Evolutionary conservation across 2,888 invertebrate genomes (phyloP).

Genomic region (Volucella bombylans): DNA sequence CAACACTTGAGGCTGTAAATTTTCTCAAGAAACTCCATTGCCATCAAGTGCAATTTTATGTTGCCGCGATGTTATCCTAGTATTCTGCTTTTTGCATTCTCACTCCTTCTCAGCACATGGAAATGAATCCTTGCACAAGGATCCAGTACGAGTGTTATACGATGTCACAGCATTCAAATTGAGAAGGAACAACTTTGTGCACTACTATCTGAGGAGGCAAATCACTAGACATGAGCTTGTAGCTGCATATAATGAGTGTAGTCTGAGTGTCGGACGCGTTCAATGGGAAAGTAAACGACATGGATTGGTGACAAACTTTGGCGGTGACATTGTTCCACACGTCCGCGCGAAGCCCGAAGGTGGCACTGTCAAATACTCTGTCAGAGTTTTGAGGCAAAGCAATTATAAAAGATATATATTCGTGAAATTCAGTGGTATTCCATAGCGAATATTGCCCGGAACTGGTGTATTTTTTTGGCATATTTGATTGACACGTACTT

Average conservation of each 20-base stretch:
- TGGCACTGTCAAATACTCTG: too few relatives aligned
- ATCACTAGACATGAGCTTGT: constrained; percentile 25
- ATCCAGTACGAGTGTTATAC: neutral
- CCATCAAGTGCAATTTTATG: constrained; percentile 49
- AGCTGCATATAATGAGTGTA: constrained; percentile 23
- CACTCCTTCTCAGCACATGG: constrained; percentile 28
- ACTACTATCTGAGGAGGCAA: constrained; percentile 18
- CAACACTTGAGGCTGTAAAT: constrained; percentile 67
- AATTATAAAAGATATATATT: too few relatives aligned
- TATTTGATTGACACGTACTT: too few relatives aligned
- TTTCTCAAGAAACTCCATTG: constrained; percentile 53
- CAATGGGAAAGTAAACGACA: constrained; percentile 29
- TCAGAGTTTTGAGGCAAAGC: too few relatives aligned
- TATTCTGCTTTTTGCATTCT: constrained; percentile 39
- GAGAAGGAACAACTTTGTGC: constrained; percentile 32
- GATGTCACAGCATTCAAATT: constrained; percentile 14
- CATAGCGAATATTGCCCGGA: too few relatives aligned
- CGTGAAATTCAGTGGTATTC: too few relatives aligned
- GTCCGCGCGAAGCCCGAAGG: neutral
- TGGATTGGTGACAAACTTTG: constrained; percentile 33
- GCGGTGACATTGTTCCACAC: neutral
- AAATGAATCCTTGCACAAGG: constrained; percentile 14
- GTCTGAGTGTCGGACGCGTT: constrained; percentile 36
- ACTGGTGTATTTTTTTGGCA: too few relatives aligned
- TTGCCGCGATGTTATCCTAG: constrained; percentile 24